These are phyloP conservation scores for Drosophila sp. DNA, from an alignment of 1,140 invertebrate genomes.

Conservation along the genomic window DNA sequence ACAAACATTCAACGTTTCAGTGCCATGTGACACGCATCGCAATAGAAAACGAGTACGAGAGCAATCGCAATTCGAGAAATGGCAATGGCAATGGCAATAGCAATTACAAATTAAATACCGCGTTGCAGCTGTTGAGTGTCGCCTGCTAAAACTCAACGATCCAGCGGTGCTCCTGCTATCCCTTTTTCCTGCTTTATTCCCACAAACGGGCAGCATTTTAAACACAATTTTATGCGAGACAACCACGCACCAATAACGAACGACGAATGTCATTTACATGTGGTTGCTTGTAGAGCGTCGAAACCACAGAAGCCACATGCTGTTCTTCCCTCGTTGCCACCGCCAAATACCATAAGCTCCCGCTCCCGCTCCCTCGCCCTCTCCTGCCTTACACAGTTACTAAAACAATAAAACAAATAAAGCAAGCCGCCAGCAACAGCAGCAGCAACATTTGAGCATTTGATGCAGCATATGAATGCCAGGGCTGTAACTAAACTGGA, in stretches of 20 bases:
- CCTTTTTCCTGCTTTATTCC: background rate
- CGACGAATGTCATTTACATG: conserved; percentile 83
- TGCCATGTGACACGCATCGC: conserved; percentile 57
- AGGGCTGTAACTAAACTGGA: conserved; percentile 16
- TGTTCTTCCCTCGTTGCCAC: conserved; percentile 20
- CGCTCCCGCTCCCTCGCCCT: conserved; percentile 1
- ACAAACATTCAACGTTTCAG: conserved; percentile 25
- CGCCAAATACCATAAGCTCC: conserved; percentile 12
- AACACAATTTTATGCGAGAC: conserved; percentile 74
- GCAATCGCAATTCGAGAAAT: background rate
- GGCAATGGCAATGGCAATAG: conserved; percentile 43
- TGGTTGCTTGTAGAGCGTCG: conserved; percentile 81
- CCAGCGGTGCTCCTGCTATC: background rate
- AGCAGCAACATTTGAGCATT: conserved; percentile 77
- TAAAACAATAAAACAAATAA: conserved; percentile 80
- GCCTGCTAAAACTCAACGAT: conserved; percentile 36
- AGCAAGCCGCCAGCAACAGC: conserved; percentile 58
- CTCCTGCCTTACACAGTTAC: conserved; percentile 23
- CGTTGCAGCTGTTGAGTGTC: conserved; percentile 49
- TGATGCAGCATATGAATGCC: conserved; percentile 52
- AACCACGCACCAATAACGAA: conserved; percentile 80
- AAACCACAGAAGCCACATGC: conserved; percentile 83
- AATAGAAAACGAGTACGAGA: background rate
- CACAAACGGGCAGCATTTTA: conserved; percentile 45
- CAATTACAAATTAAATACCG: conserved; percentile 80